These are phyloP conservation scores for Operophtera brumata DNA, from an alignment of 2,888 invertebrate species.

Conservation along the genomic window DNA sequence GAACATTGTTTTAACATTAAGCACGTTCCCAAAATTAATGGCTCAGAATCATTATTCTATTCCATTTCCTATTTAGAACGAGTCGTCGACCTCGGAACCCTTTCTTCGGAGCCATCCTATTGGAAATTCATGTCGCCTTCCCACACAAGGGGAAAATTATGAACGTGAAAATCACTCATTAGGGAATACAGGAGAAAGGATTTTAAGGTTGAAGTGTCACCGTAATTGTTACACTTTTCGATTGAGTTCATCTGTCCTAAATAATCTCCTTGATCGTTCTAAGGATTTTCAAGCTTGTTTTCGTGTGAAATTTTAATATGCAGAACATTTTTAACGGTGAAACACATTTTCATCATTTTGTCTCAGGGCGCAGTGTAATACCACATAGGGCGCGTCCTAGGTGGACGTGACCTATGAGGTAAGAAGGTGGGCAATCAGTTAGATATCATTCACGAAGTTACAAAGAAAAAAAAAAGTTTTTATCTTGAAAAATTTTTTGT, in stretches of 20 bases:
- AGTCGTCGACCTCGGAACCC: conserved; percentile 37
- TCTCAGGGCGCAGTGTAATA: too few species aligned
- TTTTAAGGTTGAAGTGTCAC: conserved; percentile 52
- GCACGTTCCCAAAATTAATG: conserved; percentile 21
- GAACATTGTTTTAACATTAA: background rate
- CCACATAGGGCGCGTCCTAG: too few species aligned
- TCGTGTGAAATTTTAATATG: too few species aligned
- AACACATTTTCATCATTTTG: too few species aligned
- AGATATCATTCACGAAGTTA: too few species aligned
- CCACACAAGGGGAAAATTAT: conserved; percentile 49
- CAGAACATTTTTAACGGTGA: too few species aligned
- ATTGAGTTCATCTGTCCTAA: conserved; percentile 38
- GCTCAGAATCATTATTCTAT: conserved; percentile 27
- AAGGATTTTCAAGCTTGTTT: too few species aligned
- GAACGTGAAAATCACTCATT: conserved; percentile 60
- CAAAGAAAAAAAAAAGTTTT: too few species aligned
- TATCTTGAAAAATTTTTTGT: too few species aligned
- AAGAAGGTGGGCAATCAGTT: too few species aligned
- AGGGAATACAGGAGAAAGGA: conserved; percentile 62
- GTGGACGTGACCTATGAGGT: too few species aligned
- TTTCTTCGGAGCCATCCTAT: conserved; percentile 54
- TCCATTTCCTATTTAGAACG: conserved; percentile 30
- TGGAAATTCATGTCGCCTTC: conserved; percentile 56
- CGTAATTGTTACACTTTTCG: conserved; percentile 54
- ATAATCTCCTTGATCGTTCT: conserved; percentile 17